Evolutionary conservation across 2,113 vertebrate genomes (phyloP), one percentile per base, ranked within the genome.

Genomic region (Stegostoma tigrinum): DNA sequence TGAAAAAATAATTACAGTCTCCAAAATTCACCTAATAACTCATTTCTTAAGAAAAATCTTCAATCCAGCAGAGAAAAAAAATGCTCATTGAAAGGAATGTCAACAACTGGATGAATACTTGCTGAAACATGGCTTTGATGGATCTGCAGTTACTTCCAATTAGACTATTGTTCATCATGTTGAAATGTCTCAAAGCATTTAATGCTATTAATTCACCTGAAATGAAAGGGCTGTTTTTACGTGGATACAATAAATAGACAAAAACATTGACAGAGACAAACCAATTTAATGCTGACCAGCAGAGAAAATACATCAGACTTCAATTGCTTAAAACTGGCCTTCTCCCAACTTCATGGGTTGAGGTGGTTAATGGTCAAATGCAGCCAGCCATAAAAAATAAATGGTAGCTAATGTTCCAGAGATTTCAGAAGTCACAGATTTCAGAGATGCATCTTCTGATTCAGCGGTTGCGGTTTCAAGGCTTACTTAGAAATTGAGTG

Each of bases 121-220:
- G 61, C 55, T 66, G 66, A 61, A 1, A 66, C 23, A 61, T 93
- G 89, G 34, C 15, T 66, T 93, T 93, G 89, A 93, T 93, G 61
- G 89, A 66, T 66, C 55, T 93, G 38, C n/a, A 93, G 67, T 93
- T 23, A 93, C 89, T 38, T 93, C 34, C 89, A 93, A 34, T 93
- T 21, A 93, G 55, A 34, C 61, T 66, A 93, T 17, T 38, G 15
- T 19, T 34, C 87, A 30, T 91, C 87, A 64, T 64, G 87, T 34
- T 91, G 14, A 91, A 93, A 66, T 66, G 61, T 14, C 34, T 66
- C 34, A n/a, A n/a, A 93, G 89, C n/a, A n/a, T 38, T 93, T 93
- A 19, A 38, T 64, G 64, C 89, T 66, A 66, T 64, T n/a, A 93
- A 93, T 93, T 93, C 38, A 17, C 61, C 61, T 93, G 89, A 66